These are phyloP conservation scores for Chiroxiphia lanceolata DNA, from an alignment of 2,797 vertebrate species.

Conservation along the genomic window DNA sequence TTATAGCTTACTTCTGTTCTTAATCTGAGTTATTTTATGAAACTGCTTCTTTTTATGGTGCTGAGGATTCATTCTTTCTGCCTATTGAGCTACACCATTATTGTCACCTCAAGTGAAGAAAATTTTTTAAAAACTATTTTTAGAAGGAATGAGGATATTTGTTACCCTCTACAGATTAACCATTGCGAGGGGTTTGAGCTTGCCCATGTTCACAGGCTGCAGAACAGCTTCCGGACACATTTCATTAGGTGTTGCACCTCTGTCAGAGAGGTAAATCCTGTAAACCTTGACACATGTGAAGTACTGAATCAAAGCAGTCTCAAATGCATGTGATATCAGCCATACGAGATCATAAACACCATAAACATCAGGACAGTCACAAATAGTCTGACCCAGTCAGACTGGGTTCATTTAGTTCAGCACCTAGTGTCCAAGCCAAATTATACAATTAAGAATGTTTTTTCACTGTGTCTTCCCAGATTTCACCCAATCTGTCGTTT, in stretches of 20 bases:
- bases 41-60: constrained; percentile 18
- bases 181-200: background rate
- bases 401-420: background rate
- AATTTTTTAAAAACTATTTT: background rate
- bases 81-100: background rate
- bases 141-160: background rate
- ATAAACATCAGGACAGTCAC: background rate
- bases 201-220: background rate
- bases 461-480: background rate
- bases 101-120: background rate
- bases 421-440: background rate
- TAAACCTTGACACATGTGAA: background rate
- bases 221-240: background rate
- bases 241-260: background rate
- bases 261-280: background rate
- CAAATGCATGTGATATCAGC: background rate
- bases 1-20: constrained; percentile 43
- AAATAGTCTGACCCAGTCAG: background rate
- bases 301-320: background rate
- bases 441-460: background rate
- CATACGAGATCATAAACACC: background rate
- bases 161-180: background rate
- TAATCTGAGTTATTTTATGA: constrained; percentile 45
- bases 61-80: constrained; percentile 37
- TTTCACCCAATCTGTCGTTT: background rate